Percentiles rank a stretch among this genome's conserved stretches.
Evolutionary conservation across 2,797 vertebrate species (phyloP).

Genomic region (Crypturellus tataupa): DNA sequence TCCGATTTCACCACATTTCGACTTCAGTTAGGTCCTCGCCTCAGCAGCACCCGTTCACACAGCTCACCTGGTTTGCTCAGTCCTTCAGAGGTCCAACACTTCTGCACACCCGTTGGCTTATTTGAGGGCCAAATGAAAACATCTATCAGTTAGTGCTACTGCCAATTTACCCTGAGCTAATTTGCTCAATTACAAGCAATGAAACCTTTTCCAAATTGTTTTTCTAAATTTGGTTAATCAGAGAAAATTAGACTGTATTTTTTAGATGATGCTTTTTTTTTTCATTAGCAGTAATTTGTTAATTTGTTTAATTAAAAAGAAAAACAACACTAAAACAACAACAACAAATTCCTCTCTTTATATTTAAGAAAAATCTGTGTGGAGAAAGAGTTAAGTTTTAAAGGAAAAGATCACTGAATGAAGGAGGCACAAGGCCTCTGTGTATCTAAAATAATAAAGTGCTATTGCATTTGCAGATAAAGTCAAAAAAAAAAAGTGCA

Average conservation of each 20-base stretch:
- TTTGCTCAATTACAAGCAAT: neutral
- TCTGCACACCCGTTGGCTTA: constrained; percentile 17
- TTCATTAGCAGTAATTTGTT: neutral
- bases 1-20: neutral
- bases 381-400: neutral
- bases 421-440: neutral
- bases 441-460: neutral
- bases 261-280: neutral
- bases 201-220: neutral
- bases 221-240: neutral
- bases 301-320: neutral
- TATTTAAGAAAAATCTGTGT: neutral
- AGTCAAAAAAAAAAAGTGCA: neutral
- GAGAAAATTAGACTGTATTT: neutral
- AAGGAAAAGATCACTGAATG: neutral
- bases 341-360: neutral
- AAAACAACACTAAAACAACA: too few relatives aligned
- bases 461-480: neutral
- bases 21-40: neutral
- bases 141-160: neutral
- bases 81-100: neutral
- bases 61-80: neutral
- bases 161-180: neutral
- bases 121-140: constrained; percentile 14
- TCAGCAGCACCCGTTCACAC: neutral